Evolutionary conservation across 2,888 invertebrate genomes (phyloP), one percentile per base, ranked within the genome.

Genomic region (Mimumesa dahlbomi): DNA sequence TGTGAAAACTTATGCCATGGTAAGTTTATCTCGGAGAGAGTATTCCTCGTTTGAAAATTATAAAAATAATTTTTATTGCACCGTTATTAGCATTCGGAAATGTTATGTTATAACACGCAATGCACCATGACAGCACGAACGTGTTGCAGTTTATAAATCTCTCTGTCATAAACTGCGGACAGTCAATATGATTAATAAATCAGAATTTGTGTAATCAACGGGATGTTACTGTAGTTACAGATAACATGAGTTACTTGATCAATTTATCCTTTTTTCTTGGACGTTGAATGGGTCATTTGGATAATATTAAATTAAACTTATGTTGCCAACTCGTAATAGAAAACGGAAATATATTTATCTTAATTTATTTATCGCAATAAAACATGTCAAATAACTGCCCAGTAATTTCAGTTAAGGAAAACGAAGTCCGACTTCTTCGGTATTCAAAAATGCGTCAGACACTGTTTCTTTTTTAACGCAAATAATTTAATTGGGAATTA

Each of bases 11-110:
- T 73, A 68, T 57, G 71, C 6, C 4, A 40, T 16, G 16, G 9
- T 40, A 16, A 14, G 40, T 16, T 75, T 36, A n/a, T 21, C 21
- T 16, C 34, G 34, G 31, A 21, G 13, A 34, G 31, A 19, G 45
- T 16, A 2, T 36, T 36, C 29, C 1, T 36, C 14, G 16, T 11
- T 21, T 36, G 16, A 48, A 58, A 70, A 43, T 67, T 79, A 80
- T 81, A 79, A 80, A 78, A 77, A 75, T 77, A 77, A 81, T 77
- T 79, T 77, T 79, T 78, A 71, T 73, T 59, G 54, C 56, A 43
- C 16, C 61, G 70, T 68, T 65, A 81, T 77, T 75, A 76, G 69
- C 73, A 75, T 82, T 77, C 77, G 75, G 75, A 82, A 82, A 82
- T 79, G 76, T 77, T 80, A 73, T 29, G 63, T 73, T 67, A 57